phyloP scores from a whole-genome alignment of 2,797 vertebrate genomes.

The Choloepus didactylus region DNA sequence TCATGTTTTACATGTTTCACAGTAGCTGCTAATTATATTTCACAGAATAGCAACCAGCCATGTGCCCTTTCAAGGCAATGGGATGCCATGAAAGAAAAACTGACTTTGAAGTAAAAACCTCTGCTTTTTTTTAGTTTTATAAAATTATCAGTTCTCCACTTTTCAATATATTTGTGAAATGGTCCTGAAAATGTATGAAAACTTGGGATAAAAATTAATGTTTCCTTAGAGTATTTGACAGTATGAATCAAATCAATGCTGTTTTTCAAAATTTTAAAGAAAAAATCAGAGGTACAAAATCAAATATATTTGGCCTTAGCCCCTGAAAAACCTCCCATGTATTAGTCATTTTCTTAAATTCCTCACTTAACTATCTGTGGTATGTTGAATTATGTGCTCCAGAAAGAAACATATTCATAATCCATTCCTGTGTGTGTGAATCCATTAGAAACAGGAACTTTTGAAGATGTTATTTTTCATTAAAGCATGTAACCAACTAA shows the following conservation, averaged over 20 bases:
- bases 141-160: not conserved
- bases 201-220: not conserved
- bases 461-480: too few relatives aligned
- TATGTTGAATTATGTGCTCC: too few relatives aligned
- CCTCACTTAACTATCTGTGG: not conserved
- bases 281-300: not conserved
- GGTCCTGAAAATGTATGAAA: not conserved
- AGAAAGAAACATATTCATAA: too few relatives aligned
- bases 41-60: not conserved
- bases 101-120: constrained; percentile 2
- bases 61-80: not conserved
- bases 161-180: not conserved
- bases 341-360: not conserved
- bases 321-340: not conserved
- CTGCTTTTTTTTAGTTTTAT: not conserved
- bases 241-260: not conserved
- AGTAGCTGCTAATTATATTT: not conserved
- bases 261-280: not conserved
- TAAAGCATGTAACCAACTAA: too few relatives aligned
- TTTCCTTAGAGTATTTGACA: not conserved
- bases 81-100: not conserved
- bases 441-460: too few relatives aligned
- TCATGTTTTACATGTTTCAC: not conserved
- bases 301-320: not conserved
- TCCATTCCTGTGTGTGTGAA: too few relatives aligned